Conservation (phyloP, 2,797 vertebrate genomes). For the Cyclura pinguis region DNA sequence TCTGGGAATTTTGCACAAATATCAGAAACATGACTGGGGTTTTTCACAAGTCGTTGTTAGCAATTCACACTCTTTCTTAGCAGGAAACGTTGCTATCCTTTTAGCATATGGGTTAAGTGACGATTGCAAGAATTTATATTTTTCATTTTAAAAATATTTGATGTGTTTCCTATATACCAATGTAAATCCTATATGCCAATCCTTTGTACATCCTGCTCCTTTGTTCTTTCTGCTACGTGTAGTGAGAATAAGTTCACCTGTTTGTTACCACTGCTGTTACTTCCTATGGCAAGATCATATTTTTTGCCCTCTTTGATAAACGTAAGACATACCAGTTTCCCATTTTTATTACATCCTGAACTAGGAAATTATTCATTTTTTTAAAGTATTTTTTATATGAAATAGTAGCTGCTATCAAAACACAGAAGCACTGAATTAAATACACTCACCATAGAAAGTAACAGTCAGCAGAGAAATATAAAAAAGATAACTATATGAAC, state of each 20-base stretch:
- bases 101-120: not conserved
- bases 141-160: constrained; percentile 6
- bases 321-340: not conserved
- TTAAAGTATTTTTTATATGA: too few relatives aligned
- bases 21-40: not conserved
- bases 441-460: too few relatives aligned
- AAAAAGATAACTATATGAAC: too few relatives aligned
- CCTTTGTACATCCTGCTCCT: not conserved
- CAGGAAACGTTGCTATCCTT: not conserved
- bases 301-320: not conserved
- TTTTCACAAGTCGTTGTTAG: not conserved
- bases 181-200: too few relatives aligned
- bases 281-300: not conserved
- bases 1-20: not conserved
- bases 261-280: not conserved
- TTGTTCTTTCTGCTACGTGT: not conserved
- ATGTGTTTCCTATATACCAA: not conserved
- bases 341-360: not conserved
- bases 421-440: too few relatives aligned
- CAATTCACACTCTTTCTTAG: too few relatives aligned
- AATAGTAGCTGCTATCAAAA: too few relatives aligned
- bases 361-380: not conserved
- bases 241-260: not conserved
- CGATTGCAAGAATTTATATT: not conserved
- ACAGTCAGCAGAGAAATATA: too few relatives aligned